Base-by-base conservation (phyloP, 1,140 invertebrate genomes). In the Chelonus insularis region DNA sequence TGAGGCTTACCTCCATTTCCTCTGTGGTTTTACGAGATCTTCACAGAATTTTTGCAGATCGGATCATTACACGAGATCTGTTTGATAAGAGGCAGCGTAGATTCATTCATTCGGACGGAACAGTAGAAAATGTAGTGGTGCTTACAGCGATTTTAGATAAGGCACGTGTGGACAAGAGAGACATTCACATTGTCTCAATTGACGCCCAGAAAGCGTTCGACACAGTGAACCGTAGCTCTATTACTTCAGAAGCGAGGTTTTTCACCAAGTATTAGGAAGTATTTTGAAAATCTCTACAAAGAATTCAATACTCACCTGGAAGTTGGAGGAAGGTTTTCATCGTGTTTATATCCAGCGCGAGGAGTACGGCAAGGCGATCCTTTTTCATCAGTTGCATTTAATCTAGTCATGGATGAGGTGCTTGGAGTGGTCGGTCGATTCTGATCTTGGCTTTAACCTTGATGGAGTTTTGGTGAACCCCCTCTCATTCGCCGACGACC, bases 401-500 rank as follows among this genome's bases (percentile, higher is more conserved):
- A 63, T 8, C 8, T 62, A 0, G 57, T 70, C 0, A 57, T 68
- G 2, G 57, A 68, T 32, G 57, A 14, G 0, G 14, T 68, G 1
- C 9, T 68, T 7, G n/a, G n/a, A 21, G 23, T 2, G 41, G 57
- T 0, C n/a, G n/a, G 11, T 76, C 4, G 66, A 69, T 0, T 29
- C 34, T 1, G 59, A 56, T 1, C 60, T 76, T 0, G 73, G 74
- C 1, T 72, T 69, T 37, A 62, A 63, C 8, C 20, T 75, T 0
- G 66, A 63, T 3, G 39, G 34, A 1, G 62, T 63, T n/a, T 48
- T 9, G 4, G 39, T 70, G n/a, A 72, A 70, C 3, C 58, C 67
- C 2, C 56, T 81, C 11, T 78, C 75, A 1, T 80, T 72, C 43
- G 77, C 79, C 7, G 78, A 79, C 39, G 79, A 82, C 57, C 58